Conservation (phyloP, 1,140 invertebrate genomes). For the Bombus consobrinus region DNA sequence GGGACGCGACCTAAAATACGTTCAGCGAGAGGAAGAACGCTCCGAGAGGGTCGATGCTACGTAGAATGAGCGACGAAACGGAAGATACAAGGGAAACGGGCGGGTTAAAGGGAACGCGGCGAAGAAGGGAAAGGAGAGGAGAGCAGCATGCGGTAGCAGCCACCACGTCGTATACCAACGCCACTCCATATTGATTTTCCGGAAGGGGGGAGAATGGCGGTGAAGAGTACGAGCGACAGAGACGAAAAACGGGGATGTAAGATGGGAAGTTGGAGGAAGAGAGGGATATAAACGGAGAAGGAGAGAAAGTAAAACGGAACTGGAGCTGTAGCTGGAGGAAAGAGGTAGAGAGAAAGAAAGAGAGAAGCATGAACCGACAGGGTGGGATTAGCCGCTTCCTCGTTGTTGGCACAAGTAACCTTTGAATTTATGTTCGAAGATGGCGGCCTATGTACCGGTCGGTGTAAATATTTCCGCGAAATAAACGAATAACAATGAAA, state of each 20-base stretch:
- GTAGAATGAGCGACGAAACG: not conserved
- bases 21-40: not conserved
- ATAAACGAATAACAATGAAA: not conserved
- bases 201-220: slow-evolving; percentile 44
- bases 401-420: slow-evolving; percentile 56
- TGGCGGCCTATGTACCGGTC: slow-evolving; percentile 45
- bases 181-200: slow-evolving; percentile 81
- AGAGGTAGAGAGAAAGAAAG: not conserved
- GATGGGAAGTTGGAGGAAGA: slow-evolving; percentile 21
- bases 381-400: slow-evolving; percentile 46
- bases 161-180: slow-evolving; percentile 68
- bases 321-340: not conserved
- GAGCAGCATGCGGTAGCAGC: slow-evolving; percentile 73
- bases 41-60: not conserved
- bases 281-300: not conserved
- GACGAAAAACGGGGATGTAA: slow-evolving; percentile 22
- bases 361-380: not conserved
- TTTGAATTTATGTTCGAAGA: slow-evolving; percentile 62
- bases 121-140: slow-evolving; percentile 32
- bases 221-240: slow-evolving; percentile 27
- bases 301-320: not conserved
- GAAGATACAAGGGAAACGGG: not conserved
- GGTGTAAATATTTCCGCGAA: slow-evolving; percentile 41
- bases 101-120: not conserved
- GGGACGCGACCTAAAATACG: slow-evolving; percentile 17